phyloP scores from a whole-genome alignment of 2,797 vertebrate genomes.

The Anniella stebbinsi region DNA sequence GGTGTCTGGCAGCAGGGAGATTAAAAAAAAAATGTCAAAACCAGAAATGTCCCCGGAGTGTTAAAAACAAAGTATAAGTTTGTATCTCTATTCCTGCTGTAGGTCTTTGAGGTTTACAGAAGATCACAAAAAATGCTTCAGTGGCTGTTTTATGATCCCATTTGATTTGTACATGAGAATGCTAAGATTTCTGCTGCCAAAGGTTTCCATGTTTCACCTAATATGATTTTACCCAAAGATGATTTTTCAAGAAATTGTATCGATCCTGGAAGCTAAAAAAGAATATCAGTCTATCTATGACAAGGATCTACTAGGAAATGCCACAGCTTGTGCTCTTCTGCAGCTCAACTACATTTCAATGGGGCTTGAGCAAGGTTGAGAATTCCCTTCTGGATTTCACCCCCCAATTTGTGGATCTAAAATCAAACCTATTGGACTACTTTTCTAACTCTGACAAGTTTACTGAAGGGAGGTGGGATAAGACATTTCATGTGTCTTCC shows the following conservation, averaged over 20 bases:
- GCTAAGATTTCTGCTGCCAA: conserved; percentile 72
- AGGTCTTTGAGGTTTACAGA: conserved; percentile 79
- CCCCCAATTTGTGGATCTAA: background rate
- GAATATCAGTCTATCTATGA: background rate
- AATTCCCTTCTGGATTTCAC: background rate
- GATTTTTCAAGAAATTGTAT: conserved; percentile 68
- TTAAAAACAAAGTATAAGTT: conserved; percentile 58
- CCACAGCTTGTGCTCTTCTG: background rate
- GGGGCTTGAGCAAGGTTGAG: background rate
- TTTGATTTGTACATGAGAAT: conserved; percentile 76
- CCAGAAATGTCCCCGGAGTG: conserved; percentile 77
- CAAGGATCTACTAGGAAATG: background rate
- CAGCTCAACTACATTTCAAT: background rate
- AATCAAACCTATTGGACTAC: background rate
- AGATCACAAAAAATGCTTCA: conserved; percentile 78
- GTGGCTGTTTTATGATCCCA: conserved; percentile 78
- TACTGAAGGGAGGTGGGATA: background rate
- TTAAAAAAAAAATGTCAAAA: conserved; percentile 67
- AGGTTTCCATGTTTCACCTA: conserved; percentile 68
- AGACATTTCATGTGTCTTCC: background rate
- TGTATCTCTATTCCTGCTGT: conserved; percentile 75
- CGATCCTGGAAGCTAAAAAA: conserved; percentile 65
- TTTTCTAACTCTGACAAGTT: background rate
- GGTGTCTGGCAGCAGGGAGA: conserved; percentile 76
- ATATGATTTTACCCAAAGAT: conserved; percentile 51